Evolutionary conservation across 2,797 vertebrate genomes (phyloP).

Genomic region (Mormyrops boulengeri): DNA sequence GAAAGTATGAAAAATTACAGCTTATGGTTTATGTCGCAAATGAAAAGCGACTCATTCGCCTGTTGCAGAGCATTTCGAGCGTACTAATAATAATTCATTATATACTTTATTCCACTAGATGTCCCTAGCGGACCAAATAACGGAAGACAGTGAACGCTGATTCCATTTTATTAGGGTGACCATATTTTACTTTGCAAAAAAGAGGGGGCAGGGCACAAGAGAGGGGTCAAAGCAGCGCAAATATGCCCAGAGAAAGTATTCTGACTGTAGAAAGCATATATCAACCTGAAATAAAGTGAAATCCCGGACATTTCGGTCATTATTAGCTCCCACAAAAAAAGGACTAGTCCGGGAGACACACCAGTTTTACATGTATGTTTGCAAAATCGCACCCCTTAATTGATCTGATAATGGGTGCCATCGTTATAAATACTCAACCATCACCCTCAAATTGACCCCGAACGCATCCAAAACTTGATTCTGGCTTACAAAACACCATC

Average conservation of each 20-base stretch:
- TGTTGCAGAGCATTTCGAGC: neutral
- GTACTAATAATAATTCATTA: neutral
- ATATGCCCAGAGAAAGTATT: neutral
- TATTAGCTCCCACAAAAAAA: neutral
- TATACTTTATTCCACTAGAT: conserved; percentile 1
- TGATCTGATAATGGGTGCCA: neutral
- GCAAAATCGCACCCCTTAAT: neutral
- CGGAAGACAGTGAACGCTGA: neutral
- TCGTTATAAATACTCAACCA: neutral
- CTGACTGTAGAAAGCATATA: neutral
- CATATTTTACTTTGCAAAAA: neutral
- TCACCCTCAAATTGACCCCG: neutral
- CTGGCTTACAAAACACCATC: neutral
- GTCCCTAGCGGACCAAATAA: neutral
- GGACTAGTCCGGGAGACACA: neutral
- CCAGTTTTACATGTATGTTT: neutral
- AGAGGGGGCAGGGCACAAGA: neutral
- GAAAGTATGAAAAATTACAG: neutral
- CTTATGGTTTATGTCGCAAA: neutral
- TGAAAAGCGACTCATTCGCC: neutral
- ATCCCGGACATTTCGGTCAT: neutral
- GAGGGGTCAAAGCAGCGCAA: neutral
- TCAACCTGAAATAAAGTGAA: neutral
- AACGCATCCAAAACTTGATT: neutral
- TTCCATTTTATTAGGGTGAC: neutral